Evolutionary conservation across 2,113 vertebrate species (phyloP).

Genomic region (Eidolon helvum): DNA sequence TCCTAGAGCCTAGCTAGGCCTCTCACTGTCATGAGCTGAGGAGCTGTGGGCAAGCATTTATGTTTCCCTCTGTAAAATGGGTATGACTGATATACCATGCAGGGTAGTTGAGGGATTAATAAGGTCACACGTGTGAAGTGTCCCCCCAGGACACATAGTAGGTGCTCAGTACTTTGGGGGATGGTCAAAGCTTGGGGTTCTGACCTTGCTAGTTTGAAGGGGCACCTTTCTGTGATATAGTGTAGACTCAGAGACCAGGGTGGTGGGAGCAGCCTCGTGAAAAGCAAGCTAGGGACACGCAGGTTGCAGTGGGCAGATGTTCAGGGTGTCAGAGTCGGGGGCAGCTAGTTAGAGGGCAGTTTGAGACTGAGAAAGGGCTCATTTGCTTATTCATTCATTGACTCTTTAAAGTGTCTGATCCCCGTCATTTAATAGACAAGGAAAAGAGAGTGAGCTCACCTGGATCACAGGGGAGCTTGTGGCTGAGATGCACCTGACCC

Average conservation of each 20-base stretch:
- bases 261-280: fast-evolving
- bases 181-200: background rate
- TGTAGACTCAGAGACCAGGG: background rate
- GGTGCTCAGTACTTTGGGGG: background rate
- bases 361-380: background rate
- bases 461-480: background rate
- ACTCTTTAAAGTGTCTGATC: background rate
- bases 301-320: fast-evolving
- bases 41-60: background rate
- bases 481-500: background rate
- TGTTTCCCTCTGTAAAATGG: background rate
- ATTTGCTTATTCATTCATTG: background rate
- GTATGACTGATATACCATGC: too few relatives aligned
- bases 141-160: fast-evolving
- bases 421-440: background rate
- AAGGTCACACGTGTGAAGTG: background rate
- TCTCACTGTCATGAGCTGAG: background rate
- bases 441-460: background rate
- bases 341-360: background rate
- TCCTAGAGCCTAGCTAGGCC: background rate
- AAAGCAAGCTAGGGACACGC: background rate
- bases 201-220: background rate
- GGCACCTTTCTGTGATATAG: background rate
- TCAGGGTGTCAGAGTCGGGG: background rate
- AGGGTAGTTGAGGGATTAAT: background rate